A percentile compares a stretch with the other conserved stretches of the same genome.
Evolutionary conservation across 2,113 vertebrate species (phyloP).

Genomic region (Menidia beryllina): DNA sequence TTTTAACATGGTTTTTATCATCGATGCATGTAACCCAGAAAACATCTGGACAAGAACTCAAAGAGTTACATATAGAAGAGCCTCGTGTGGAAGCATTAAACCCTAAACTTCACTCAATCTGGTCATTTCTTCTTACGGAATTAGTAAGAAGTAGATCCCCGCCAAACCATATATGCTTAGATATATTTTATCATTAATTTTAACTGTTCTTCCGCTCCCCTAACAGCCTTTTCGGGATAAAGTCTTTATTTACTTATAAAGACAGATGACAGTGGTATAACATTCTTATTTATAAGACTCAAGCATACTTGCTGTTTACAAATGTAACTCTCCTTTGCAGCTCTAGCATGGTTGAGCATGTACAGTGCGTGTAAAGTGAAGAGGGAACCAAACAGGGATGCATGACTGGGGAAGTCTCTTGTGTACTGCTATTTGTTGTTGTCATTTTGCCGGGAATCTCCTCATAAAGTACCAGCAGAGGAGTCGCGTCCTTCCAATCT

Average conservation of each 20-base stretch:
- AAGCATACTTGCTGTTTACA: neutral
- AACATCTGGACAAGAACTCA: too few relatives aligned
- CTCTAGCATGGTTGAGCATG: conserved; percentile 30
- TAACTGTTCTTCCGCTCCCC: too few relatives aligned
- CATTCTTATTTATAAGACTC: neutral
- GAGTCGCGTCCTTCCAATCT: conserved; percentile 26
- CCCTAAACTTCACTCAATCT: too few relatives aligned
- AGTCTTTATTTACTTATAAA: neutral
- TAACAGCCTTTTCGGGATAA: neutral
- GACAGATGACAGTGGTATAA: too few relatives aligned
- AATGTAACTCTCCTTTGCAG: neutral
- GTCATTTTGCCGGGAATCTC: conserved; percentile 48
- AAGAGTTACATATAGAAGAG: too few relatives aligned
- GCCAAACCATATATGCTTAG: neutral
- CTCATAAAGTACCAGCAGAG: conserved; percentile 33
- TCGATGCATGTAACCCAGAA: too few relatives aligned
- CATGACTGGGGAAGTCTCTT: conserved; percentile 34
- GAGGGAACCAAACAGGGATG: conserved; percentile 13
- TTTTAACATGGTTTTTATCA: too few relatives aligned
- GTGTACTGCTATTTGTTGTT: conserved; percentile 51
- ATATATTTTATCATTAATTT: neutral
- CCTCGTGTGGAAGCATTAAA: too few relatives aligned
- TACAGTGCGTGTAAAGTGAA: conserved; percentile 28
- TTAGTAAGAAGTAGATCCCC: too few relatives aligned
- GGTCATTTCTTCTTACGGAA: too few relatives aligned